Conservation (phyloP, 2,797 vertebrate species). For the Clarias fuscus region DNA sequence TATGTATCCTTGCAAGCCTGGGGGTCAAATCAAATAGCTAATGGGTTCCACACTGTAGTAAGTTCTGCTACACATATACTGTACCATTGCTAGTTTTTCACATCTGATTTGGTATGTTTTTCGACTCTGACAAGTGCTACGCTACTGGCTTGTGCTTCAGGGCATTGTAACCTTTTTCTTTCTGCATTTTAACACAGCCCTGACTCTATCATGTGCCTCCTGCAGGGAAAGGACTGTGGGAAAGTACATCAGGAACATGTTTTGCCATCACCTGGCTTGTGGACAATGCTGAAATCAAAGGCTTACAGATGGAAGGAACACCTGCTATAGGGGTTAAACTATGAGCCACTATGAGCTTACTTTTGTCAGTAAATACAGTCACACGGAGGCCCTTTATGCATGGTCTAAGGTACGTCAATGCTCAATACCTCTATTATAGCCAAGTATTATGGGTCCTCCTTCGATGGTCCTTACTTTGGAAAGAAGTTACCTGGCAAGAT, state of each 20-base stretch:
- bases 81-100: neutral
- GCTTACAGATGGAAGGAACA: constrained; percentile 9
- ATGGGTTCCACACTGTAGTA: neutral
- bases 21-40: neutral
- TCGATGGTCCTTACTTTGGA: neutral
- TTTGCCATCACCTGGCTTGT: constrained; percentile 5
- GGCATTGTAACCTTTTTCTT: neutral
- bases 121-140: neutral
- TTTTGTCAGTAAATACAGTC: constrained; percentile 14
- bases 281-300: constrained; percentile 31
- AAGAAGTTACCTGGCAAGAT: neutral
- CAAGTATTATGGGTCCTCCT: neutral
- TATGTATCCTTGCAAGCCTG: neutral
- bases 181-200: neutral
- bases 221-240: neutral
- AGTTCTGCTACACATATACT: neutral
- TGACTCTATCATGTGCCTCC: neutral
- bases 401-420: neutral
- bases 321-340: neutral
- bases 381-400: constrained; percentile 1
- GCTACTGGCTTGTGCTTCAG: neutral
- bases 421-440: neutral
- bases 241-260: constrained; percentile 15
- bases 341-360: constrained; percentile 15
- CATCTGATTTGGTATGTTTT: neutral